Evolutionary conservation across 2,113 vertebrate species (phyloP), one percentile per base, ranked within the genome.

Genomic region (Chrysochloris asiatica): DNA sequence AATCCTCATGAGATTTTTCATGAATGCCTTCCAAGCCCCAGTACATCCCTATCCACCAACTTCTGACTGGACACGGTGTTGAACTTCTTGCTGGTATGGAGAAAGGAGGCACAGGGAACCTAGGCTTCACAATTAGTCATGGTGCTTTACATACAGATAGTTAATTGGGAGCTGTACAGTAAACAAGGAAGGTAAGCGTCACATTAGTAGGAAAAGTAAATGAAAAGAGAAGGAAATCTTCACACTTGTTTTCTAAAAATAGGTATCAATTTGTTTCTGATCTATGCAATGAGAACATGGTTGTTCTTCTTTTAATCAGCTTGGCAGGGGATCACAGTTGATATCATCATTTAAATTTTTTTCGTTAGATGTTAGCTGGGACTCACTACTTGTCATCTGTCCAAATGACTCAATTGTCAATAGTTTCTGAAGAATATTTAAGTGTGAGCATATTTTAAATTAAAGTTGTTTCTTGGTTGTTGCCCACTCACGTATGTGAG

Each of bases 231-330:
- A 86, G 52, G 56, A 41, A 36, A 71, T 21, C 52, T 84, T 92
- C 75, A 93, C 56, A 89, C 11, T 75, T 1, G 89, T 22, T 71
- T 14, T 54, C 78, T 82, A 81, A 69, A 91, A 91, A 76, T 77
- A 72, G 86, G 4, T 26, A 8, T 4, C 9, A 7, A 2, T 45
- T 73, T 30, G 11, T 14, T 47, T 24, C 26, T 86, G 8, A 50
- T 89, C 22, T 86, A 61, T 47, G 48, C 71, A 48, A 69, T 38
- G n/a, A 92, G 56, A 79, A 3, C 4, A n/a, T 52, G 28, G 2
- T 59, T 67, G 1, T 26, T 1, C 2, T 30, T 72, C 45, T 24
- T 71, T 82, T 65, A n/a, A 38, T 85, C 41, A 61, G 11, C 50
- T 80, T 90, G 38, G 41, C 50, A 48, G 69, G 41, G 30, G 52